These are phyloP conservation scores for Andrena praecox DNA, from an alignment of 2,888 invertebrate genomes.

Conservation along the genomic window DNA sequence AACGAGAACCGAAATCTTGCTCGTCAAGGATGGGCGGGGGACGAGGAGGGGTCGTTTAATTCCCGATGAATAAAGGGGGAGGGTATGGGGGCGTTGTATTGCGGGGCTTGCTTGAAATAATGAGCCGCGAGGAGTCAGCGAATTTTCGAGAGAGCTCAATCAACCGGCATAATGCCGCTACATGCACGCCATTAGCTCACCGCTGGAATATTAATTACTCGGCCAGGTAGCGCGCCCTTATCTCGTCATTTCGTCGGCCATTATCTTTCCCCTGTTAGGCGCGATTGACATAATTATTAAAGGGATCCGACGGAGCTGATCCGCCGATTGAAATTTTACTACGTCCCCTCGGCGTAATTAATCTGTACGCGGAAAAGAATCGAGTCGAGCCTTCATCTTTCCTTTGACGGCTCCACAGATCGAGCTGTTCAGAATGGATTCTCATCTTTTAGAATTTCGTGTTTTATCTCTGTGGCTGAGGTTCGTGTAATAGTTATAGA, in stretches of 20 bases:
- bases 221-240: conserved; percentile 59
- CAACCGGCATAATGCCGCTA: conserved; percentile 67
- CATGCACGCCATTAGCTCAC: conserved; percentile 71
- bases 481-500: no score
- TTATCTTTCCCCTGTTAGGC: conserved; percentile 55
- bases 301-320: conserved; percentile 5
- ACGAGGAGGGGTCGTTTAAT: conserved; percentile 52
- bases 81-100: conserved; percentile 44
- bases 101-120: conserved; percentile 74
- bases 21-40: conserved; percentile 10
- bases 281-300: conserved; percentile 74
- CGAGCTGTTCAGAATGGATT: no score
- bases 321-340: conserved; percentile 6
- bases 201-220: conserved; percentile 75
- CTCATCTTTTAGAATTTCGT: neutral
- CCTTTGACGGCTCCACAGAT: neutral
- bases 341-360: neutral
- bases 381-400: no score
- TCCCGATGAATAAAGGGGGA: conserved; percentile 49
- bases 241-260: conserved; percentile 55
- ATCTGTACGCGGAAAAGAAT: neutral
- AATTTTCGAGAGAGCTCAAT: conserved; percentile 75
- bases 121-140: conserved; percentile 77
- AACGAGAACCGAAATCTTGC: conserved; percentile 10
- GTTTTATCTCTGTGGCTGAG: neutral